A percentile compares a stretch with the other conserved stretches of the same genome.
phyloP scores from a whole-genome alignment of 2,888 invertebrate genomes.

The Drosophila imparisetae region DNA sequence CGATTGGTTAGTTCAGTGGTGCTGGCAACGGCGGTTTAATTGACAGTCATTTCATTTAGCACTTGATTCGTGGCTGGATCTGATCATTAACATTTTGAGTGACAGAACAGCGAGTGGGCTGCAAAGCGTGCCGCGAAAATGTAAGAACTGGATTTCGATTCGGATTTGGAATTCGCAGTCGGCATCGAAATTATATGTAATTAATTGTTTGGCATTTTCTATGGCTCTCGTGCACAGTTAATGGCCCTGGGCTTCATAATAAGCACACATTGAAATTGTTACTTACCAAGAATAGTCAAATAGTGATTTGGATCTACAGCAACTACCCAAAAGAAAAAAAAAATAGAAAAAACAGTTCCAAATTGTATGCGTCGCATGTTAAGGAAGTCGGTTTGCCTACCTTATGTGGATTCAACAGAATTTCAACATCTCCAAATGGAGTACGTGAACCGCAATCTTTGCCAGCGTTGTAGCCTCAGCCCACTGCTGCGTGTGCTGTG shows the following conservation, averaged over 20 bases:
- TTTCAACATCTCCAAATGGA: constrained; percentile 37
- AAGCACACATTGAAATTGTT: constrained; percentile 21
- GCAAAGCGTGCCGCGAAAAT: constrained; percentile 25
- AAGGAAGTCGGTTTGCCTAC: constrained; percentile 52
- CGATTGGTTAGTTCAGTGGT: constrained; percentile 2
- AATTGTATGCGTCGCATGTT: constrained; percentile 52
- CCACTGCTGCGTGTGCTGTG: constrained; percentile 12
- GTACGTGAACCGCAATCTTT: constrained; percentile 36
- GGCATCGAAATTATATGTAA: constrained; percentile 44
- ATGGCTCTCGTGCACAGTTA: constrained; percentile 44
- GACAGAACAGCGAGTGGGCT: constrained; percentile 31
- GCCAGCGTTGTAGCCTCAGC: constrained; percentile 5
- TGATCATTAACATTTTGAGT: constrained; percentile 52
- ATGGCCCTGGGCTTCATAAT: constrained; percentile 29
- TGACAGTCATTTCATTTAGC: constrained; percentile 57
- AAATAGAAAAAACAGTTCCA: constrained; percentile 24
- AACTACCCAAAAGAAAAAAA: constrained; percentile 1
- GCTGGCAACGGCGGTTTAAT: constrained; percentile 57
- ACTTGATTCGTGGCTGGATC: constrained; percentile 32
- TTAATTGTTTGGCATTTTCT: constrained; percentile 50
- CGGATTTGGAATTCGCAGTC: not conserved
- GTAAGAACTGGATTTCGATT: constrained; percentile 42
- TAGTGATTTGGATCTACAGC: constrained; percentile 12
- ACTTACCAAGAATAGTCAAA: constrained; percentile 24
- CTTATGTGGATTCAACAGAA: constrained; percentile 53